phyloP scores from a whole-genome alignment of 2,888 invertebrate species.

The Drosophila peninsularis region DNA sequence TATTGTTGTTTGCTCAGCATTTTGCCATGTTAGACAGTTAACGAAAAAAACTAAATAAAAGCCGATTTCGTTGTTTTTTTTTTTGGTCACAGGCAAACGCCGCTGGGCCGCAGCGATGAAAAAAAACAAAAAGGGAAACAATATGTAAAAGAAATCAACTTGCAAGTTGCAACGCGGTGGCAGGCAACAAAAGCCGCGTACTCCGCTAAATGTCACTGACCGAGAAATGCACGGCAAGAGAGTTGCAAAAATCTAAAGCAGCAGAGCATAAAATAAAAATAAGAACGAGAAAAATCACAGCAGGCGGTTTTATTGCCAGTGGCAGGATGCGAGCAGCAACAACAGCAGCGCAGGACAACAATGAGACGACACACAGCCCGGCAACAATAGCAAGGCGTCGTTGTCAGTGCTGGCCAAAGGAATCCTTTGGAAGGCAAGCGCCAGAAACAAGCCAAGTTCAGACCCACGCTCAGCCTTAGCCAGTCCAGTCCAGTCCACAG shows the following conservation, averaged over 20 bases:
- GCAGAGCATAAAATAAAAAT: slow-evolving; percentile 2
- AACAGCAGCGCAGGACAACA: slow-evolving; percentile 37
- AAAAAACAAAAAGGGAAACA: slow-evolving; percentile 7
- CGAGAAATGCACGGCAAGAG: slow-evolving; percentile 70
- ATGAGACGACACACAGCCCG: slow-evolving; percentile 22
- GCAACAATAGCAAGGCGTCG: slow-evolving; percentile 25
- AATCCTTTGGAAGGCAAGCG: slow-evolving; percentile 29
- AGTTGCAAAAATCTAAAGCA: slow-evolving; percentile 61
- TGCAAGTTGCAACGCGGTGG: slow-evolving; percentile 50
- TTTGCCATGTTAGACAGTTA: slow-evolving; percentile 64
- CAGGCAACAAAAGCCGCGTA: slow-evolving; percentile 59
- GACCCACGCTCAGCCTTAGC: slow-evolving; percentile 1
- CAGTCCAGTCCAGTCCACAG: slow-evolving; percentile 1
- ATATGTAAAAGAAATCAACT: slow-evolving; percentile 64
- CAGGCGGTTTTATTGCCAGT: slow-evolving; percentile 69
- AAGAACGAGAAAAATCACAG: slow-evolving; percentile 1
- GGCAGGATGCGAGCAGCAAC: slow-evolving; percentile 58
- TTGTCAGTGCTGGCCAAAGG: slow-evolving; percentile 41
- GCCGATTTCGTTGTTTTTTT: slow-evolving; percentile 32
- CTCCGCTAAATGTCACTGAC: slow-evolving; percentile 72
- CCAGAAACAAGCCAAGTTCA: slow-evolving; percentile 22
- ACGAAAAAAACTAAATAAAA: slow-evolving; percentile 56
- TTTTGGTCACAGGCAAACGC: slow-evolving; percentile 61
- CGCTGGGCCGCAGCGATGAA: slow-evolving; percentile 46
- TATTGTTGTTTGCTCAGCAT: slow-evolving; percentile 23